Evolutionary conservation across 2,888 invertebrate genomes (phyloP).

Genomic region (Timema cristinae): DNA sequence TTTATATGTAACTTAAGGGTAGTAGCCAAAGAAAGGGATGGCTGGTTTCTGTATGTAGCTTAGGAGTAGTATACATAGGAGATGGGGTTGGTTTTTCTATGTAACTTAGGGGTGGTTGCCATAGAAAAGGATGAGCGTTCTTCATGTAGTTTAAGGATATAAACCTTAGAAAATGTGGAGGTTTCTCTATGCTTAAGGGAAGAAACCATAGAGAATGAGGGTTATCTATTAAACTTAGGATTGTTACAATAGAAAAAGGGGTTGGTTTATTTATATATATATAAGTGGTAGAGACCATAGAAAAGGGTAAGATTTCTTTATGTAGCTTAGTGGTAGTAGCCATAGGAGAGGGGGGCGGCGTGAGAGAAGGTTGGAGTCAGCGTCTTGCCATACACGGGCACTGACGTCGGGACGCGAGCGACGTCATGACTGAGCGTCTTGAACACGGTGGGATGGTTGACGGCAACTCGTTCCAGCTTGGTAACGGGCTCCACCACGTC

Average conservation of each 20-base stretch:
- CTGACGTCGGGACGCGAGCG: slow-evolving; percentile 46
- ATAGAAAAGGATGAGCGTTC: no score
- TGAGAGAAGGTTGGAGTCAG: slow-evolving; percentile 39
- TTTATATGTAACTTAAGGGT: slow-evolving; percentile 31
- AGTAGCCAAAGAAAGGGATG: slow-evolving; percentile 30
- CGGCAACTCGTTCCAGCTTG: slow-evolving; percentile 53
- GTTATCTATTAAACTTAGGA: background rate
- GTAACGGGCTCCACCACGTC: slow-evolving; percentile 57
- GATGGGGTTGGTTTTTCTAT: no score
- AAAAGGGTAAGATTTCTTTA: background rate
- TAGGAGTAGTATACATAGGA: background rate
- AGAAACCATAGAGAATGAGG: background rate
- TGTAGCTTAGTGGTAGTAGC: slow-evolving; percentile 34
- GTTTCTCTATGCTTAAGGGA: no score
- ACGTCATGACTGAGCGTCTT: slow-evolving; percentile 48
- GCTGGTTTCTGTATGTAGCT: slow-evolving; percentile 26
- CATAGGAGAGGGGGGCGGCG: slow-evolving; percentile 33
- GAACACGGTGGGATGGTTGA: slow-evolving; percentile 53
- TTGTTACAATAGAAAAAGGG: no score
- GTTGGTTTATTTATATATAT: no score
- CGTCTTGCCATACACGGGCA: slow-evolving; percentile 45
- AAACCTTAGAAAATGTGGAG: no score
- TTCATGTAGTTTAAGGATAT: no score
- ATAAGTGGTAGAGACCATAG: no score
- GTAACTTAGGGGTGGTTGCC: no score